A percentile compares a stretch with the other conserved stretches of the same genome.
phyloP scores from a whole-genome alignment of 92 coral and sea anemone genomes.

The Isaurus tuberculatus region DNA sequence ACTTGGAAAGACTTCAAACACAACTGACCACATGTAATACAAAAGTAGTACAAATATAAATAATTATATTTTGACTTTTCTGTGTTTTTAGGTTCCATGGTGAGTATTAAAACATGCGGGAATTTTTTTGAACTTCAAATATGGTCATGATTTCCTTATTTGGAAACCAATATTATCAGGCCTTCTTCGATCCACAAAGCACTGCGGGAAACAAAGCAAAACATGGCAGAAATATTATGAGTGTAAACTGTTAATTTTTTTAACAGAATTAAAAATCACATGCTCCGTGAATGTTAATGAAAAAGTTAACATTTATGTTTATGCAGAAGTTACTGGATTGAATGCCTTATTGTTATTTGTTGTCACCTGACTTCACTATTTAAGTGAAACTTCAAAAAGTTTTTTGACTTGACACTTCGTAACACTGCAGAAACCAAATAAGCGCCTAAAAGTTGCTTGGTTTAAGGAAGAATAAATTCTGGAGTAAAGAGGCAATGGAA shows the following conservation, averaged over 20 bases:
- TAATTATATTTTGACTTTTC: neutral
- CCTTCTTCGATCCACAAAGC: constrained; percentile 1
- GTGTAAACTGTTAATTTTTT: neutral
- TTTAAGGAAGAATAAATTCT: neutral
- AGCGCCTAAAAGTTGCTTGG: neutral
- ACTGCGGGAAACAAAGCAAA: constrained; percentile 5
- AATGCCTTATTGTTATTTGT: neutral
- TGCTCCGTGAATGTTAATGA: neutral
- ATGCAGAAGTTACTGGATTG: neutral
- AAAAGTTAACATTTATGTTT: neutral
- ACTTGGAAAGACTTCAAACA: neutral
- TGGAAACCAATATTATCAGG: neutral
- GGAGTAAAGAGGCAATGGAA: constrained; percentile 21
- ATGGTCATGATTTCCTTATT: constrained; percentile 27
- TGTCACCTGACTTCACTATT: neutral
- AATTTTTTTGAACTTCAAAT: constrained; percentile 26
- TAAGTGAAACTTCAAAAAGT: neutral
- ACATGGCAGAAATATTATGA: constrained; percentile 8
- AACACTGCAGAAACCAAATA: neutral
- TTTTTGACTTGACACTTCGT: neutral
- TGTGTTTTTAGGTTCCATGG: neutral
- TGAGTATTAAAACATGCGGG: neutral
- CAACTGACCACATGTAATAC: neutral
- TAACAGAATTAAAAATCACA: neutral
- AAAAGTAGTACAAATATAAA: neutral